phyloP scores from a whole-genome alignment of 2,113 vertebrate species.

The Melanocharis versteri region DNA sequence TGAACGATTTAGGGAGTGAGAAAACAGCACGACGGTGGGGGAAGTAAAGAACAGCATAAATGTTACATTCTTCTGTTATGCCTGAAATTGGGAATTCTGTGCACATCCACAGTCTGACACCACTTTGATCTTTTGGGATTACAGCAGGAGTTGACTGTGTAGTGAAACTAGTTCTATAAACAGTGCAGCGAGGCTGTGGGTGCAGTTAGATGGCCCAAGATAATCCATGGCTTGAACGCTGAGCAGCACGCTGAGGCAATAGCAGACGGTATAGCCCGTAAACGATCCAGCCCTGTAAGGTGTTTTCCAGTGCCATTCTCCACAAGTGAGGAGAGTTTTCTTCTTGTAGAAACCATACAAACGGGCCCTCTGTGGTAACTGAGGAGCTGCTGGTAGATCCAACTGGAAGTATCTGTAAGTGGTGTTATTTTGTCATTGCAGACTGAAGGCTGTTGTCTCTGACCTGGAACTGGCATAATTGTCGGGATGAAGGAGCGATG shows the following conservation, averaged over 20 bases:
- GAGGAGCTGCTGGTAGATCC: neutral
- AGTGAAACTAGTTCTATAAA: neutral
- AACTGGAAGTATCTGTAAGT: neutral
- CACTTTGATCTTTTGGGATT: neutral
- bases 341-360: neutral
- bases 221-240: neutral
- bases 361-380: neutral
- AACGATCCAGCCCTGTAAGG: rapidly evolving
- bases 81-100: neutral
- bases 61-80: neutral
- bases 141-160: neutral
- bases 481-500: neutral
- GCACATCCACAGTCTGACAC: neutral
- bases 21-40: neutral
- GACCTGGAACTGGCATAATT: neutral
- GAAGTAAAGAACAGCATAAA: neutral
- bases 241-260: neutral
- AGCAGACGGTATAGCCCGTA: rapidly evolving
- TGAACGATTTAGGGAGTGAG: neutral
- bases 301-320: neutral
- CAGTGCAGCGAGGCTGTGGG: neutral
- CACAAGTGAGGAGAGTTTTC: neutral
- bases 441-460: neutral
- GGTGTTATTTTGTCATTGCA: neutral
- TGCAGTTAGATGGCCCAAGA: neutral